Conservation (phyloP, 2,113 vertebrate genomes). For the Hylia prasina region DNA sequence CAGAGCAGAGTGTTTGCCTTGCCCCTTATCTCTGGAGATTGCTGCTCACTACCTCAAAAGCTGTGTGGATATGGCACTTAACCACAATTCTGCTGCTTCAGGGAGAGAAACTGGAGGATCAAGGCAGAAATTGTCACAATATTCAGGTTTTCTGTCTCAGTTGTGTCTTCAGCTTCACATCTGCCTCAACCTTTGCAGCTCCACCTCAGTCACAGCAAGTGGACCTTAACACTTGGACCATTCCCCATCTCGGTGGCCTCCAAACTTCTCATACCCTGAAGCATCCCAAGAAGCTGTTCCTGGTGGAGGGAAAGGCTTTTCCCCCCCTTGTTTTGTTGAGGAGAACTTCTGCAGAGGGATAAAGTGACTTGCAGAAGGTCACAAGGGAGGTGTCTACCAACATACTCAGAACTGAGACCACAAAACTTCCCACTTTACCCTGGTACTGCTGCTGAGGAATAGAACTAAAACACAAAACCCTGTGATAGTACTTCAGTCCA, state of each 20-base stretch:
- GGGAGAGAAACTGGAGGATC: background rate
- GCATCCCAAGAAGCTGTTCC: background rate
- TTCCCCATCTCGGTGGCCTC: background rate
- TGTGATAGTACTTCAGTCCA: background rate
- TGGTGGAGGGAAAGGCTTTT: background rate
- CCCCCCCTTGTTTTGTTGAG: background rate
- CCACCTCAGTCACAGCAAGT: background rate
- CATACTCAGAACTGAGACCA: background rate
- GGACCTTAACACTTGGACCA: rapidly evolving
- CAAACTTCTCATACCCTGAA: background rate
- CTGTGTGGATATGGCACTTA: background rate
- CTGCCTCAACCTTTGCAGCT: background rate
- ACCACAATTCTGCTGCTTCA: background rate
- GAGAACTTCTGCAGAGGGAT: background rate
- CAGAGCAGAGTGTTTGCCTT: background rate
- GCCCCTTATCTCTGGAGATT: background rate
- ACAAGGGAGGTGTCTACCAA: background rate
- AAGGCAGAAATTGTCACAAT: background rate
- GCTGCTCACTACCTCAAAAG: background rate
- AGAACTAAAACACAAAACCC: background rate
- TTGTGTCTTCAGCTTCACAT: background rate
- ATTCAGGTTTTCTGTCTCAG: background rate
- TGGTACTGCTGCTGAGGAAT: background rate
- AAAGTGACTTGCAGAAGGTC: background rate
- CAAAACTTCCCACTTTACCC: background rate